A percentile compares a stretch with the other conserved stretches of the same genome.
These are phyloP conservation scores for Aphelinus certus DNA, from an alignment of 1,140 invertebrate species.

Conservation along the genomic window DNA sequence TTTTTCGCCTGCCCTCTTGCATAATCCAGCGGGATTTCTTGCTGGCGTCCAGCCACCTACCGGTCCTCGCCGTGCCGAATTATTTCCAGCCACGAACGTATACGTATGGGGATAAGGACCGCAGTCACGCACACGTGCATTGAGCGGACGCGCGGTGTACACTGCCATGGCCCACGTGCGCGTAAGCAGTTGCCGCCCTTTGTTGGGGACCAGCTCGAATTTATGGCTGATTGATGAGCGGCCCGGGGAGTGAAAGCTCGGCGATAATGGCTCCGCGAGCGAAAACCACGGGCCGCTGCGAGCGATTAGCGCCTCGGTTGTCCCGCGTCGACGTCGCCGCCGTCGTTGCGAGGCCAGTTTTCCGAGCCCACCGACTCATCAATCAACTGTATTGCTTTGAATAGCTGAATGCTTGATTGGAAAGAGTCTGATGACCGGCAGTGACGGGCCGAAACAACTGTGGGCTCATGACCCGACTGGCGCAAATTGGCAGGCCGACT, in stretches of 20 bases:
- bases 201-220: background rate
- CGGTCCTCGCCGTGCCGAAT: background rate
- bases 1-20: too few species aligned
- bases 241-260: background rate
- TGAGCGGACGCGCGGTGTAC: background rate
- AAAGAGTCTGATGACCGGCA: too few species aligned
- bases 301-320: constrained; percentile 2
- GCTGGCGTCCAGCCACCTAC: too few species aligned
- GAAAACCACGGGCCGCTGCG: background rate
- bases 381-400: too few species aligned
- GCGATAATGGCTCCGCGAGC: background rate
- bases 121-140: background rate
- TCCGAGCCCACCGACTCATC: too few species aligned
- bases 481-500: too few species aligned
- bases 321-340: too few species aligned
- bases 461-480: too few species aligned
- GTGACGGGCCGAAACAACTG: too few species aligned
- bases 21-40: too few species aligned
- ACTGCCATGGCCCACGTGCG: background rate
- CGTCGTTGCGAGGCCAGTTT: too few species aligned
- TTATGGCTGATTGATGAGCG: constrained; percentile 24
- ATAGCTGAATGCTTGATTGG: too few species aligned
- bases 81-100: background rate
- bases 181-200: background rate
- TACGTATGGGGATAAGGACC: background rate